Evolutionary conservation across 2,797 vertebrate genomes (phyloP).

Genomic region (Cirrhinus molitorella): DNA sequence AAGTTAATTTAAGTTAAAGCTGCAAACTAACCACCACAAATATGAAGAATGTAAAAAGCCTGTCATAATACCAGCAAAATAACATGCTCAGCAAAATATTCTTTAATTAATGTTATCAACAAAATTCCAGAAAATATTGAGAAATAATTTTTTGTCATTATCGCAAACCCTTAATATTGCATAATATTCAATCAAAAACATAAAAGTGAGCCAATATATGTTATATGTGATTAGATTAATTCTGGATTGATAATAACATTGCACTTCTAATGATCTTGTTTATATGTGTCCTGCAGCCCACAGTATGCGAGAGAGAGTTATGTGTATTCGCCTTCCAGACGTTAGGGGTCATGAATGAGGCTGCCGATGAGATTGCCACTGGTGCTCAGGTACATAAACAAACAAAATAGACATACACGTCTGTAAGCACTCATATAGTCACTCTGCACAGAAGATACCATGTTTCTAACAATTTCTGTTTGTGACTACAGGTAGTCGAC

Average conservation of each 20-base stretch:
- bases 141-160: too few species aligned
- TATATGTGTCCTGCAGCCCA: conserved; percentile 77
- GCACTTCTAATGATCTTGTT: conserved; percentile 5
- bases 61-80: too few species aligned
- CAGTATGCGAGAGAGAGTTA: conserved; percentile 90
- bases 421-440: conserved; percentile 5
- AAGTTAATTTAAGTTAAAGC: too few species aligned
- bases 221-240: background rate
- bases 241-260: background rate
- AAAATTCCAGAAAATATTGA: too few species aligned
- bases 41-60: too few species aligned
- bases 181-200: too few species aligned
- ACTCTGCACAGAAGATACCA: background rate
- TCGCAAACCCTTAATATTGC: too few species aligned
- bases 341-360: conserved; percentile 91
- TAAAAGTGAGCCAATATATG: background rate
- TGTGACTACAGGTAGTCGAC: conserved; percentile 82
- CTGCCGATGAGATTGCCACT: conserved; percentile 91
- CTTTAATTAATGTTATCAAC: too few species aligned
- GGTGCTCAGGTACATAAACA: conserved; percentile 86
- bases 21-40: too few species aligned
- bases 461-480: background rate
- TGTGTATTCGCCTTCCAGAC: conserved; percentile 94
- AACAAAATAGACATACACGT: background rate
- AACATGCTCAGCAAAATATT: too few species aligned